Base-by-base conservation (phyloP, 2,797 vertebrate species). In the Brotula barbata region DNA sequence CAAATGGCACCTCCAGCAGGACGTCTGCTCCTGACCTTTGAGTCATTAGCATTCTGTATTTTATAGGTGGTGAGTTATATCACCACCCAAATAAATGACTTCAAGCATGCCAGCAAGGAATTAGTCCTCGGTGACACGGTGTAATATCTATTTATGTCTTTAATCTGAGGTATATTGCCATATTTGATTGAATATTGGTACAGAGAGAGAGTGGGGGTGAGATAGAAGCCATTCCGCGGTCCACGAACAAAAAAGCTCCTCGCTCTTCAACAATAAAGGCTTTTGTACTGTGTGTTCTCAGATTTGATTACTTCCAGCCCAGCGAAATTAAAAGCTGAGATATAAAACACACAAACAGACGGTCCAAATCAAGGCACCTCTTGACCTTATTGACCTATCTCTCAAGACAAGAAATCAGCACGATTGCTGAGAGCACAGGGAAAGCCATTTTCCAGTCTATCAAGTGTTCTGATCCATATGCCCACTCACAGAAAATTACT, bases 11-110 rank as follows among this genome's bases (percentile, higher is more conserved):
- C 68, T 75, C 57, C 56, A 59, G 42, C 65, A 71, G 49, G 66
- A 78, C 54, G 57, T 67, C 63, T 68, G 36, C 49, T 22, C 54
- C 69, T 81, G 80, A 86, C 85, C 81, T 88, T 75, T 77, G 50
- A 69, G 63, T 83, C 83, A 74, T 85, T 75, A 79, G 53, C 52
- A 44, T 59, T 73, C 64, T 40, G 23, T 69, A 53, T 76, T 75
- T 75, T 59, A 78, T 70, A 54, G 63, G 14, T 22, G 58, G 51
- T 53, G 42, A 65, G 47, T 53, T 68, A 71, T 48, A 72, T 69
- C 63, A 48, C 61, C 43, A 60, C 15, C 33, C 52, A 62, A 64
- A 78, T 53, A 59, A 77, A 84, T 68, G 36, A 69, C 40, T 65
- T 61, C 61, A 64, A 41, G 41, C 47, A 28, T n/a, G 17, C 12